Percentiles rank a stretch among this genome's conserved stretches.
These are phyloP conservation scores for Craniophora ligustri DNA, from an alignment of 2,888 invertebrate species.

Conservation along the genomic window DNA sequence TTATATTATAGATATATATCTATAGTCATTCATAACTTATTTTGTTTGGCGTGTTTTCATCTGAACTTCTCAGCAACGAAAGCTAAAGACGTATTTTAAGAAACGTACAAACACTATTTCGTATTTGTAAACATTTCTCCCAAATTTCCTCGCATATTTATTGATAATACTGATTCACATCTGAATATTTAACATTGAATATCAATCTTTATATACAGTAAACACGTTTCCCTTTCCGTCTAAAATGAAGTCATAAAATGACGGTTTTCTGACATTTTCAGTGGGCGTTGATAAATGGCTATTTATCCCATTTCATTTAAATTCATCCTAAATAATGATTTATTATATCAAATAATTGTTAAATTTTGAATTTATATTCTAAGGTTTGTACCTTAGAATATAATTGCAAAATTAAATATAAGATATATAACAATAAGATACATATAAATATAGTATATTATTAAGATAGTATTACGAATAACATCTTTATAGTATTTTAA, in stretches of 20 bases:
- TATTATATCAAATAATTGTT: conserved; percentile 9
- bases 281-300: conserved; percentile 16
- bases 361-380: neutral
- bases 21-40: too few relatives aligned
- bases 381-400: too few relatives aligned
- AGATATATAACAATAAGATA: too few relatives aligned
- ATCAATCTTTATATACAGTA: conserved; percentile 1
- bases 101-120: neutral
- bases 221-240: conserved; percentile 4
- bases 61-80: too few relatives aligned
- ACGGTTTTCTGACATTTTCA: conserved; percentile 8
- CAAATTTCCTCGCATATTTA: neutral
- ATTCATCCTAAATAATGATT: conserved; percentile 1
- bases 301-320: neutral
- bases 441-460: too few relatives aligned
- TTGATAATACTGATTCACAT: conserved; percentile 6
- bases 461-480: too few relatives aligned
- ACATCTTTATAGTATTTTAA: too few relatives aligned
- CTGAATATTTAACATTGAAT: conserved; percentile 6
- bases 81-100: too few relatives aligned
- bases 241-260: conserved; percentile 6
- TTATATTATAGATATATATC: too few relatives aligned
- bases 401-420: too few relatives aligned
- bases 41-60: too few relatives aligned
- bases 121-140: neutral